Base-by-base conservation (phyloP, 1,140 invertebrate species). In the Triops longicaudatus region DNA sequence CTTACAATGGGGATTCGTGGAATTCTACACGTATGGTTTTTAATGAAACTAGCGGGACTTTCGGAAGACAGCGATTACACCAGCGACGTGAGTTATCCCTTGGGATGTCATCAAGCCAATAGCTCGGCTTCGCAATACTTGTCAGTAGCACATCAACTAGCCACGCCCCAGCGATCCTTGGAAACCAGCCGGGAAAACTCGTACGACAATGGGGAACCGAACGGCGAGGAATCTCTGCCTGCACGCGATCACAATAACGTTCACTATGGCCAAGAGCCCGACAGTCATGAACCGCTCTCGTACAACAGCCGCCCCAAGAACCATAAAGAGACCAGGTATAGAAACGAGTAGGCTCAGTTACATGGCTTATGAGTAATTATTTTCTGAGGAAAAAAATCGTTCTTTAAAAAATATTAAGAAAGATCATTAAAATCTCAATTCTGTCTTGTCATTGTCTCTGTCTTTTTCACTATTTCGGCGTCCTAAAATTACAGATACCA, bases 21-120 rank as follows among this genome's bases (percentile, higher is more conserved):
- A 41, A 42, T 76, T 7, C 14, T 28, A 6, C 71, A 72, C 75
- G 73, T 76, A 76, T 81, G 41, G 76, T 73, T 79, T 63, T 63
- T 22, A 63, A 63, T n/a, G 6, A 63, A 63, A 89, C 81, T 87
- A 96, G 95, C 95, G 82, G 94, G 95, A 73, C 93, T 97, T 84
- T 98, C 95, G 27, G 96, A 98, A 86, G 96, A 96, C 86, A 94
- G 92, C 80, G 96, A 98, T 85, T 98, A 98, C 85, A 98, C 96
- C 41, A 95, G 93, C 77, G 96, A 98, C 86, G 89, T 97, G 81
- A 98, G 96, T 87, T 98, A 94, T 86, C 96, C 96, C 63, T 91
- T 96, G 78, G 93, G 91, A 71, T 91, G 93, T 82, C 82, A 82
- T 75, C 91, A 92, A 83, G 88, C 93, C 73, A 95, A 95, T 84